Conservation (phyloP, 2,113 vertebrate genomes). For the Phrynocephalus versicolor region DNA sequence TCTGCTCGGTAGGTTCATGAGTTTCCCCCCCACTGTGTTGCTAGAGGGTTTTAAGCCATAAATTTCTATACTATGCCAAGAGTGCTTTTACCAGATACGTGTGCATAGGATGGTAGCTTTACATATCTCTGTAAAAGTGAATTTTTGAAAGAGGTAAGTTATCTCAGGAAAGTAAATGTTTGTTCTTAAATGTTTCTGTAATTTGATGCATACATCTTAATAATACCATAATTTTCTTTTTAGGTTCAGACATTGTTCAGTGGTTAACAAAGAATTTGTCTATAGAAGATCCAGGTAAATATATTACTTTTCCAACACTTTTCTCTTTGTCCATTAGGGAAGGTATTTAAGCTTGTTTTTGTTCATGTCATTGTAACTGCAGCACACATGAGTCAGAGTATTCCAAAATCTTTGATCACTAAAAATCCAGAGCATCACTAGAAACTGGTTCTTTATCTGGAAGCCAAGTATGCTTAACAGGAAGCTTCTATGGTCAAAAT, state of each 20-base stretch:
- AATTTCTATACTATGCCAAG: not conserved
- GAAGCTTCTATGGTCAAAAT: no score
- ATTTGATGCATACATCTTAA: not conserved
- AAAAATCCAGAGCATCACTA: not conserved
- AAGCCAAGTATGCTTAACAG: no score
- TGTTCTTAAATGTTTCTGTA: not conserved
- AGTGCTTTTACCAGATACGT: not conserved
- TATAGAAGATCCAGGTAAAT: conserved; percentile 96
- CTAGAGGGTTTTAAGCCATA: no score
- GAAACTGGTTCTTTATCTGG: no score
- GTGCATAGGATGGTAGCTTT: not conserved
- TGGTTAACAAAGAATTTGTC: conserved; percentile 97
- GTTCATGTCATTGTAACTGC: not conserved
- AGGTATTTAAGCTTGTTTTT: not conserved
- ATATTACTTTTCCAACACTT: conserved; percentile 14
- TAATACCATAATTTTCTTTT: conserved; percentile 65
- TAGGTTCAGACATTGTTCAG: conserved; percentile 97
- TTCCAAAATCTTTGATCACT: not conserved
- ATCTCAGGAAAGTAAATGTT: not conserved
- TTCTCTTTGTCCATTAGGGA: not conserved
- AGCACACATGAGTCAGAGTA: not conserved
- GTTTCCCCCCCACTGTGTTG: no score
- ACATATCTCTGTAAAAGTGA: not conserved
- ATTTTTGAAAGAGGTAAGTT: not conserved
- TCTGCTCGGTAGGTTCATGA: no score